Evolutionary conservation across 2,797 vertebrate genomes (phyloP), one percentile per base, ranked within the genome.

Genomic region (Anguilla megastoma): DNA sequence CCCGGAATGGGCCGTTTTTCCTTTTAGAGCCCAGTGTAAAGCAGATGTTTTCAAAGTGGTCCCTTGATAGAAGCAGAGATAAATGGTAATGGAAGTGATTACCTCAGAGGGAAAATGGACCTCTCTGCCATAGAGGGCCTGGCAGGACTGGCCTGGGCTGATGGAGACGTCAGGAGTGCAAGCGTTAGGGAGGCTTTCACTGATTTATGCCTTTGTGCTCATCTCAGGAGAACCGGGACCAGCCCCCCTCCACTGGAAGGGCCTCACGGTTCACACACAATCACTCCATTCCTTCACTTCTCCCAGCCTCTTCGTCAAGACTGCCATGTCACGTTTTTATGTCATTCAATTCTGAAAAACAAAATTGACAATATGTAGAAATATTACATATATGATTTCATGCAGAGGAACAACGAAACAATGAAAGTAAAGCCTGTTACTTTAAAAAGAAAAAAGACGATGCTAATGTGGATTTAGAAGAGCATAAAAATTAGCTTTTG

Each of bases 41-140:
- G 93, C 94, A 95, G 94, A 95, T 94, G 94, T 94, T 92, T 91
- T 91, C 92, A 94, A 95, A 95, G 94, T 95, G 94, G 91, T 95
- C 94, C 94, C 95, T 92, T 80, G 92, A 94, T 92, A 92, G 93
- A 91, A 82, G 84, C 90, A 89, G 93, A 95, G 94, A 95, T 95
- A 94, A 96, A 95, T 94, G 92, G 93, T 95, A 95, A 96, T 96
- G 95, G 94, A 95, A 92, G 94, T 91, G 94, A 94, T 95, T 96
- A 95, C 92, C 94, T 95, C 94, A 95, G 93, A 93, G 92, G 92
- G 91, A 93, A 95, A 95, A 95, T 94, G 93, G 93, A 93, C 93
- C 91, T 87, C 90, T 91, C 89, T 16, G 91, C 86, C 89, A 89
- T 50, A 80, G 88, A 71, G 71, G 52, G 41, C 69, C 69, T 84